A percentile compares a stretch with the other conserved stretches of the same genome.
phyloP scores from a whole-genome alignment of 2,797 vertebrate species.

The Telmatherina bonti region DNA sequence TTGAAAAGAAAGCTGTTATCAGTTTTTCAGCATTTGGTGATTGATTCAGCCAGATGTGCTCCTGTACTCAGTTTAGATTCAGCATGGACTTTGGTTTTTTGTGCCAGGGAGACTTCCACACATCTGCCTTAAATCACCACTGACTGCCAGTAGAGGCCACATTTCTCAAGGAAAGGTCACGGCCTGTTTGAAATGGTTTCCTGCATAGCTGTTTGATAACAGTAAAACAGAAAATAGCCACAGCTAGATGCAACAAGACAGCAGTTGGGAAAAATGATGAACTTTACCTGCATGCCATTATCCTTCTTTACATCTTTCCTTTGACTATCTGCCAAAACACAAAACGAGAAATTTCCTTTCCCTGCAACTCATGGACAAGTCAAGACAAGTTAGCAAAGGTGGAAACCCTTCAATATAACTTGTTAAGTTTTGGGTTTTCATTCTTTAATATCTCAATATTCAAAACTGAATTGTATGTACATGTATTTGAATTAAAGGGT shows the following conservation, averaged over 20 bases:
- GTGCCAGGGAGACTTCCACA: conserved; percentile 62
- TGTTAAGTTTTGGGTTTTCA: conserved; percentile 32
- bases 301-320: conserved; percentile 58
- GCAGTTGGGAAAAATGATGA: conserved; percentile 53
- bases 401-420: conserved; percentile 33
- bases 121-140: conserved; percentile 79
- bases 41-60: conserved; percentile 25
- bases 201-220: conserved; percentile 63
- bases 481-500: no score
- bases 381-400: conserved; percentile 60
- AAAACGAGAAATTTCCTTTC: conserved; percentile 56
- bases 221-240: conserved; percentile 53
- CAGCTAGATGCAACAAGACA: conserved; percentile 69
- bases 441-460: conserved; percentile 8
- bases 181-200: conserved; percentile 58
- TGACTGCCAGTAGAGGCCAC: conserved; percentile 59
- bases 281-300: conserved; percentile 71
- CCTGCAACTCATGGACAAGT: conserved; percentile 65
- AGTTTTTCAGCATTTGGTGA: conserved; percentile 18
- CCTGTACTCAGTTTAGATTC: conserved; percentile 40
- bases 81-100: conserved; percentile 34
- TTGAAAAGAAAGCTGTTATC: conserved; percentile 18
- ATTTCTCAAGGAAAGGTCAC: conserved; percentile 54
- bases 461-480: background rate
- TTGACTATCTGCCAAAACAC: conserved; percentile 65